Base-by-base conservation (phyloP, 2,113 vertebrate species). In the Mobula hypostoma region DNA sequence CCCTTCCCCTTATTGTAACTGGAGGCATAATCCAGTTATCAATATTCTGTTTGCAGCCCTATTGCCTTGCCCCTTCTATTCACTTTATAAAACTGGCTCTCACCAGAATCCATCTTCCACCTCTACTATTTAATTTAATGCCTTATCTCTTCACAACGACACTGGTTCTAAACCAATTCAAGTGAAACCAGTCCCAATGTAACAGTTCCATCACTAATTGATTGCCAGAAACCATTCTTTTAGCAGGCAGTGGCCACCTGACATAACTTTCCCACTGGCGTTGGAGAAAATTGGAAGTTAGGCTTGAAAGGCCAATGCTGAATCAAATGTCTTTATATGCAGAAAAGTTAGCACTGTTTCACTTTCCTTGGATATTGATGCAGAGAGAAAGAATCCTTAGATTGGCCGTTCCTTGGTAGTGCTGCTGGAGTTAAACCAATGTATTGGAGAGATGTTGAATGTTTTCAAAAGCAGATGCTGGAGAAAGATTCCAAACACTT, bases 391-490 rank as follows among this genome's bases (percentile, higher is more conserved):
- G 21, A 74, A 92, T 4, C 8, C 27, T 7, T 27, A 12, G 32
- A 48, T 92, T 92, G 70, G 36, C 90, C 12, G 68, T 92, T 11
- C 12, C 15, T 14, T 70, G 36, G 9, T 48, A 19, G 68, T 27
- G 36, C 90, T 74, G 90, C 15, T 93, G 90, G 68, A 90, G 21
- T 74, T 74, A 93, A 19, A 40, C 68, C 90, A 93, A 74, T 93
- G 17, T 36, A 21, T 32, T 74, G 68, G 24, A 48, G 70, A 74
- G 74, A 72, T 12, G 61, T 14, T 74, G 68, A 27, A 93, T 93
- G 88, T 24, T 72, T 70, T 93, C 90, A 93, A 93, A 40, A 93
- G 68, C 90, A 93, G 90, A 93, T 93, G 68, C 90, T 93, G 21
- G 70, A 93, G 90, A 74, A 93, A 74, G 90, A 74, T 93, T 93